These are phyloP conservation scores for Rhizoglyphus robini DNA, from an alignment of 1,140 invertebrate genomes.

Conservation along the genomic window DNA sequence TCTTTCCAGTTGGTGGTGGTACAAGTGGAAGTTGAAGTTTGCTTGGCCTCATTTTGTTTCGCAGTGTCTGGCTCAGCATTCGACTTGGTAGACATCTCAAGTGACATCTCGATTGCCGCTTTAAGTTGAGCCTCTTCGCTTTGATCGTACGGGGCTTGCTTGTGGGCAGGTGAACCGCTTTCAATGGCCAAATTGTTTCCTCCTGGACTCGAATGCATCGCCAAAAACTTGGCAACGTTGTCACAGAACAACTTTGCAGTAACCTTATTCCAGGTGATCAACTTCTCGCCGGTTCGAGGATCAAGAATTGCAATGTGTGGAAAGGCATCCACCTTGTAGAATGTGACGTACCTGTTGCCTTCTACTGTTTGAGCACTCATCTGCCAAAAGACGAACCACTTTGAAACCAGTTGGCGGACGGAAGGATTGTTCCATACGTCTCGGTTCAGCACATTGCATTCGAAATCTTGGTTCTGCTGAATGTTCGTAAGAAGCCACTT, in stretches of 20 bases:
- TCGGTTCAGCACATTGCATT: neutral
- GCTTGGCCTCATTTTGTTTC: neutral
- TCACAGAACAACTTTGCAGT: neutral
- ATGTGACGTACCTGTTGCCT: neutral
- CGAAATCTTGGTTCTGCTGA: neutral
- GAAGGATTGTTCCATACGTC: neutral
- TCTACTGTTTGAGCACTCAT: neutral
- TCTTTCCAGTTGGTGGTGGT: neutral
- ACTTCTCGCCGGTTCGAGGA: conserved; percentile 6
- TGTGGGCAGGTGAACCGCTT: too few relatives aligned
- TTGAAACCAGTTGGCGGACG: neutral
- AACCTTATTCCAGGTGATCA: neutral
- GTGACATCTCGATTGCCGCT: neutral
- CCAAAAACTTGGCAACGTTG: neutral
- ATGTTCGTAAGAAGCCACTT: neutral
- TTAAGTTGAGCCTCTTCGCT: neutral
- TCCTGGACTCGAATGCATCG: neutral
- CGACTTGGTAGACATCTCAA: neutral
- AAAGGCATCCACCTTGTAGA: neutral
- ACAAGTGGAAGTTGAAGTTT: too few relatives aligned
- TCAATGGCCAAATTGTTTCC: neutral
- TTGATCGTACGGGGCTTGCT: neutral
- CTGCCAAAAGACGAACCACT: conserved; percentile 3
- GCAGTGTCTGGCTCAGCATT: neutral
- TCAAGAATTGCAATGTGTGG: conserved; percentile 4